Base-by-base conservation (phyloP, 2,888 invertebrate genomes). In the Drosophila rellima region DNA sequence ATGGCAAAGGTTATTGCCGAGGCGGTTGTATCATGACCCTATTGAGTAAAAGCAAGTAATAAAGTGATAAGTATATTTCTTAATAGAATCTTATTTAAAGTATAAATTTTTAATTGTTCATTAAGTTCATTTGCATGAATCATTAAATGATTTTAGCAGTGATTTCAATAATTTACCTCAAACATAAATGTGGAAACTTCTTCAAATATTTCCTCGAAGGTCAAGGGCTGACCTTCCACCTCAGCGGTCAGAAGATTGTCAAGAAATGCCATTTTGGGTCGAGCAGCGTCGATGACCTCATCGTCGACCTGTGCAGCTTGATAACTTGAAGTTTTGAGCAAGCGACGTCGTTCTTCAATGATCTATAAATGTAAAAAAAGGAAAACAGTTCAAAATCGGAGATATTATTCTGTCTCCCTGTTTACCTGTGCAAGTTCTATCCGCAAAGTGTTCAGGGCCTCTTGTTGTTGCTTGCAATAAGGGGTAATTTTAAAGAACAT, bases 11-110 rank as follows among this genome's bases (percentile, higher is more conserved):
- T 91, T 23, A 94, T 92, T 0, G 93, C 94, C 3, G 94, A 94
- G 0, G 94, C 93, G 0, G 94, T 94, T 0, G 94, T 94, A 75
- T 94, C 94, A 74, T 94, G 94, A 7, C 94, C 94, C 94, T 94
- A 70, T 13, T 3, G 0, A 11, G 15, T 4, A 11, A 35, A 6
- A 35, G 7, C 20, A n/a, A 3, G 18, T 1, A 2, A 7, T 10
- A 4, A 8, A 8, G 20, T 3, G 8, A 35, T 8, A 7, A 37
- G 15, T 11, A 7, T 7, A 26, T 26, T 26, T 7, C 26, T 26
- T 7, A 1, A 2, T 7, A 26, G 6, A 7, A 26, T 26, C 7
- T 26, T 7, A 26, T 7, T 1, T 26, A 7, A 26, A 26, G 26
- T 26, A 26, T 26, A 7, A 1, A 7, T 1, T 26, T 26, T 20